These are phyloP conservation scores for Ciconia nigra DNA, from an alignment of 2,797 vertebrate genomes.

Conservation along the genomic window DNA sequence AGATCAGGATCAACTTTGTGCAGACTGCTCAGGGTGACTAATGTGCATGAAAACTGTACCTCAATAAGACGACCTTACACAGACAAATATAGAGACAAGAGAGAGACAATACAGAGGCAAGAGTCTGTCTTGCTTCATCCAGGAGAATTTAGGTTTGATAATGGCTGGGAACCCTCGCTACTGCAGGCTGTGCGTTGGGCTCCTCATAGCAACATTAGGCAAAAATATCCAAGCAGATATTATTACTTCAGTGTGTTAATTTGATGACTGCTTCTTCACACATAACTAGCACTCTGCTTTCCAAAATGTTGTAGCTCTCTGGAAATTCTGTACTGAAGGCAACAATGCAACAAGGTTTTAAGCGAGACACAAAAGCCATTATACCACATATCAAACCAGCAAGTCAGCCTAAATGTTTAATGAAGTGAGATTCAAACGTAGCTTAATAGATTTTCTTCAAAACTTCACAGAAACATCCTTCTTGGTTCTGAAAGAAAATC, in stretches of 20 bases:
- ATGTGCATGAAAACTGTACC: neutral
- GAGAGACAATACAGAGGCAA: neutral
- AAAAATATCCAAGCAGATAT: neutral
- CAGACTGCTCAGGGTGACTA: neutral
- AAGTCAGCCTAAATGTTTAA: constrained; percentile 10
- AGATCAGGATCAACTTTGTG: neutral
- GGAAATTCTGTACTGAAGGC: neutral
- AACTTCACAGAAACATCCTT: neutral
- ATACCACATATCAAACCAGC: neutral
- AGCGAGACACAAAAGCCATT: neutral
- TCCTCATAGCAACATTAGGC: neutral
- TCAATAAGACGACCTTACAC: neutral
- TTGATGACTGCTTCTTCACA: neutral
- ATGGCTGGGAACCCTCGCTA: neutral
- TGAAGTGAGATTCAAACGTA: neutral
- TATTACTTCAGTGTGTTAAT: neutral
- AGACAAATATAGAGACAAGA: rapidly evolving
- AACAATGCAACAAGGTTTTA: neutral
- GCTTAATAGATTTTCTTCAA: constrained; percentile 4
- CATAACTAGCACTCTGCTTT: neutral
- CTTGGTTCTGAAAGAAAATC: neutral
- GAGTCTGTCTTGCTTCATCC: neutral
- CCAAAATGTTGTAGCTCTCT: neutral
- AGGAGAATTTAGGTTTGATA: neutral
- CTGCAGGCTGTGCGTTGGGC: neutral